A percentile compares a stretch with the other conserved stretches of the same genome.
These are phyloP conservation scores for Chromis chromis DNA, from an alignment of 2,797 vertebrate species.

Conservation along the genomic window DNA sequence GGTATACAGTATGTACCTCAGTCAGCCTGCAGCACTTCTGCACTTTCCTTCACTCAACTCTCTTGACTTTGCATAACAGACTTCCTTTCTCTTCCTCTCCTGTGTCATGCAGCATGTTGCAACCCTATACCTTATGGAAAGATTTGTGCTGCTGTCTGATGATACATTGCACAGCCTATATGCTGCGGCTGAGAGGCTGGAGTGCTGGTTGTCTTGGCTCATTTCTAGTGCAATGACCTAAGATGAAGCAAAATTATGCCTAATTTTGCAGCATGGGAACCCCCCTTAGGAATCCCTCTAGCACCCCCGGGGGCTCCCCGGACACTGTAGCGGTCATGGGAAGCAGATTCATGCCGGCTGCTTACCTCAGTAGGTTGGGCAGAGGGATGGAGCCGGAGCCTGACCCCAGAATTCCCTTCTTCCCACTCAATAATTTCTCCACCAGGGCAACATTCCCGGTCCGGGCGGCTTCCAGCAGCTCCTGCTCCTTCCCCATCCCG, in stretches of 20 bases:
- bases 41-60: slow-evolving; percentile 26
- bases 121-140: neutral
- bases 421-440: slow-evolving; percentile 96
- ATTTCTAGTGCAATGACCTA: slow-evolving; percentile 39
- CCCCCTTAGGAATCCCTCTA: slow-evolving; percentile 44
- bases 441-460: slow-evolving; percentile 96
- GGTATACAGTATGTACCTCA: neutral
- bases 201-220: neutral
- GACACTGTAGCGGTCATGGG: slow-evolving; percentile 22
- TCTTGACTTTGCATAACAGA: slow-evolving; percentile 38
- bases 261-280: slow-evolving; percentile 53
- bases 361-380: slow-evolving; percentile 96
- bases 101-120: slow-evolving; percentile 29
- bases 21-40: neutral
- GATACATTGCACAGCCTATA: neutral
- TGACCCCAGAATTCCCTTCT: slow-evolving; percentile 94
- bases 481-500: slow-evolving; percentile 97
- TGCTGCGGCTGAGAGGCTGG: slow-evolving; percentile 11
- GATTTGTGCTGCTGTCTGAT: neutral
- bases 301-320: slow-evolving; percentile 8
- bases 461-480: slow-evolving; percentile 96
- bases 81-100: slow-evolving; percentile 22
- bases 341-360: slow-evolving; percentile 15
- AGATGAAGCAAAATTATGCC: slow-evolving; percentile 29
- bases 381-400: slow-evolving; percentile 94